phyloP scores from a whole-genome alignment of 2,797 vertebrate species.

The Acipenser transmontanus region DNA sequence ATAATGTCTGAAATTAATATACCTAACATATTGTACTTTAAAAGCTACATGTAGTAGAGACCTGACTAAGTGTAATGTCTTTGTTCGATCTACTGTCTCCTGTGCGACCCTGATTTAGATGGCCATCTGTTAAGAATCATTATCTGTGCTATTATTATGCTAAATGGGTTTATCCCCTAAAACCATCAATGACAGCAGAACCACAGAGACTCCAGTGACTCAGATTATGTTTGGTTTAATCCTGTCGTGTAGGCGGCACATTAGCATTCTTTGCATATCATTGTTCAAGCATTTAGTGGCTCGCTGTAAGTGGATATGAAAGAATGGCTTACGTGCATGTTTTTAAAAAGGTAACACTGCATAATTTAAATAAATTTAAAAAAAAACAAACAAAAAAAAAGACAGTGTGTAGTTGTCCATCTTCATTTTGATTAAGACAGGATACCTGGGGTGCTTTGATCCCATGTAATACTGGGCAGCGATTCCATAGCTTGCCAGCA shows the following conservation, averaged over 20 bases:
- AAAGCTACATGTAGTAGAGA: neutral
- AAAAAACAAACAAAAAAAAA: no score
- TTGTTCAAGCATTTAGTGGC: neutral
- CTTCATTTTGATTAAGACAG: no score
- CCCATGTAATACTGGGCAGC: no score
- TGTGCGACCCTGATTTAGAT: neutral
- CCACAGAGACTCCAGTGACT: neutral
- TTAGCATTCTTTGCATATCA: neutral
- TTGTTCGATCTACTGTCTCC: neutral
- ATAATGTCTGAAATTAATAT: no score
- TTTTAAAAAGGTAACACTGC: no score
- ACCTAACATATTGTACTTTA: neutral
- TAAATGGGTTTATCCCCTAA: neutral
- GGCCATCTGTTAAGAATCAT: neutral
- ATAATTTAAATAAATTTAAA: no score
- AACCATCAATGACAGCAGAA: neutral
- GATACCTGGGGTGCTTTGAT: no score
- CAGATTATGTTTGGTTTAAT: conserved; percentile 4
- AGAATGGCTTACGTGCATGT: no score
- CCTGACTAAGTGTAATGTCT: no score
- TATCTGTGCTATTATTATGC: neutral
- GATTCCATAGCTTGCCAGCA: no score
- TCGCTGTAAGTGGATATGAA: neutral
- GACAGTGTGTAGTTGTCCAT: no score
- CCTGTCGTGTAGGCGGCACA: neutral